These are phyloP conservation scores for Oxyura jamaicensis DNA, from an alignment of 2,113 vertebrate genomes.

Conservation along the genomic window DNA sequence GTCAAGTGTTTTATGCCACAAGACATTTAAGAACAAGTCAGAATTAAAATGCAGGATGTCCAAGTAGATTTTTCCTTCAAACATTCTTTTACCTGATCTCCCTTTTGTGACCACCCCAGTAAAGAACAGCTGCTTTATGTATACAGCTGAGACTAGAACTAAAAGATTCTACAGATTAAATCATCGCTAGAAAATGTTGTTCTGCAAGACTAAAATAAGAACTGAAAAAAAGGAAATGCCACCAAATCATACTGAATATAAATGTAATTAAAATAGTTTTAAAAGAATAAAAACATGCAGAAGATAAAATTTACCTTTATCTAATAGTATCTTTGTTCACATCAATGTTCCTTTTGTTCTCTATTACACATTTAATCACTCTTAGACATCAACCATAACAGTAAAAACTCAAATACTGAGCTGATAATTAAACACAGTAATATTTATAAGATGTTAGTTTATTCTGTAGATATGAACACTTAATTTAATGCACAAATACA, in stretches of 20 bases:
- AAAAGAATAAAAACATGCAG: conserved; percentile 46
- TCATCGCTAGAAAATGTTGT: conserved; percentile 30
- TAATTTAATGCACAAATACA: conserved; percentile 68
- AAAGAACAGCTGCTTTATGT: conserved; percentile 48
- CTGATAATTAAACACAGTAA: conserved; percentile 66
- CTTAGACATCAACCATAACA: conserved; percentile 61
- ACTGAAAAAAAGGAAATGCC: background rate
- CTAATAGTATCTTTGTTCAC: conserved; percentile 61
- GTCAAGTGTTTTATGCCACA: background rate
- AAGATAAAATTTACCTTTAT: conserved; percentile 66
- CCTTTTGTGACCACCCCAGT: conserved; percentile 41
- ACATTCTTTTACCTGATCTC: conserved; percentile 50
- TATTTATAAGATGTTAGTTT: conserved; percentile 65
- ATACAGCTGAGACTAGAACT: conserved; percentile 46
- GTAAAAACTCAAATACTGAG: conserved; percentile 48
- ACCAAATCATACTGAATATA: conserved; percentile 38
- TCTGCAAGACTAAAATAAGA: conserved; percentile 60
- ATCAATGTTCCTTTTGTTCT: conserved; percentile 72
- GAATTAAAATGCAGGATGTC: conserved; percentile 63
- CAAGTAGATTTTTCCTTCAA: conserved; percentile 61
- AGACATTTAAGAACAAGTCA: conserved; percentile 24
- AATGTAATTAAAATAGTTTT: conserved; percentile 70
- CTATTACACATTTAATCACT: conserved; percentile 67
- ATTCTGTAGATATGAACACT: conserved; percentile 58
- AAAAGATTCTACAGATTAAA: conserved; percentile 61